Base-by-base conservation (phyloP, 2,113 vertebrate genomes). In the Epinephelus cyanopodus region DNA sequence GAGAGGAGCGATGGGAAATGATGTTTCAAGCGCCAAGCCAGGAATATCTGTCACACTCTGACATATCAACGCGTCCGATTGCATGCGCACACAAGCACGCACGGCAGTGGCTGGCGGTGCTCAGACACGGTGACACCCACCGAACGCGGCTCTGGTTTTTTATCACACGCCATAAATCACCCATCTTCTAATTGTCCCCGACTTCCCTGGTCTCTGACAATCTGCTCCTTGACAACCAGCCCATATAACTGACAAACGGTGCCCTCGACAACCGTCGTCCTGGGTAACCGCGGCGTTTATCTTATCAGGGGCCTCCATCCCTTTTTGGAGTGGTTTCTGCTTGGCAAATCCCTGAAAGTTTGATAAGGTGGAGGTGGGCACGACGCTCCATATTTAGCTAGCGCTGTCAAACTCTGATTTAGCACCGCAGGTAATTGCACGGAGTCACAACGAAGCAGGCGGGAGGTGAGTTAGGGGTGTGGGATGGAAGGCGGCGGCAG, bases 191-290 rank as follows among this genome's bases (percentile, higher is more conserved):
- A 94, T 91, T 91, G 89, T 87, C 74, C 81, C 88, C 7, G 69
- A 90, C 92, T 90, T 90, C 77, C 79, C 69, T 60, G 80, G 82
- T 86, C 89, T 83, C 83, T 85, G 89, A 89, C 91, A 92, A 92
- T 91, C 92, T 93, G 92, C 87, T 90, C 77, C 85, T 80, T 84
- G 91, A 91, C 92, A 93, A 91, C 79, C 70, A 66, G 81, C 82
- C 79, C 87, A 78, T 91, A 91, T 82, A 90, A 89, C 79, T 92
- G 90, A 93, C 90, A 89, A 92, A 94, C 74, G 69, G 87, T 56
- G 81, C 78, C 88, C 84, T 65, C 66, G 61, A 89, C 89, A 83
- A 69, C 68, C 33, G 61, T 79, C 50, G 74, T 77, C 88, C 82
- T 19, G 74, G 89, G 89, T 56, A 85, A 85, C 83, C 62, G 10